Conservation (phyloP, 2,888 invertebrate species). For the Drosophila neutralis region DNA sequence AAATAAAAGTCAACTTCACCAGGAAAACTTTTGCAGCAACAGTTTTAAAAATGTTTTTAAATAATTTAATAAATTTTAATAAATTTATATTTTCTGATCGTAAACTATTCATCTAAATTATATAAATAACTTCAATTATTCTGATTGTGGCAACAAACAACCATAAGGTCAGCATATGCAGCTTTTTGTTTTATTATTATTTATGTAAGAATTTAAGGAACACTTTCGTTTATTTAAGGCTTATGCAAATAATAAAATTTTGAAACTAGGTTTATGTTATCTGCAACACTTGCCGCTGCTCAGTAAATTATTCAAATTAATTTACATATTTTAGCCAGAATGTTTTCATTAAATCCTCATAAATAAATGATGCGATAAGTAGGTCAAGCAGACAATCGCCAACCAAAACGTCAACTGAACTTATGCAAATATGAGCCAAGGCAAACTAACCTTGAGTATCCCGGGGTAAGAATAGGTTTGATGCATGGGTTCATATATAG, state of each 20-base stretch:
- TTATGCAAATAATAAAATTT: not conserved
- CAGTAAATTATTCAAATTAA: conserved; percentile 61
- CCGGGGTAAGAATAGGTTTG: not conserved
- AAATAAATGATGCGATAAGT: conserved; percentile 61
- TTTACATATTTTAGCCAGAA: conserved; percentile 51
- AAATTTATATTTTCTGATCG: conserved; percentile 5
- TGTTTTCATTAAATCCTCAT: conserved; percentile 56
- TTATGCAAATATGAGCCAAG: conserved; percentile 49
- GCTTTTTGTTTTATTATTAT: not conserved
- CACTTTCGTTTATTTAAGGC: not conserved
- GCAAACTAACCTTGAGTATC: conserved; percentile 42
- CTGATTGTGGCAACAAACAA: not conserved
- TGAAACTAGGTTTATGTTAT: conserved; percentile 3
- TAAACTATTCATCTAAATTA: conserved; percentile 26
- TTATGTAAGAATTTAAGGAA: conserved; percentile 9
- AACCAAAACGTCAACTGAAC: conserved; percentile 40
- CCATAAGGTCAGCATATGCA: not conserved
- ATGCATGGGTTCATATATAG: conserved; percentile 21
- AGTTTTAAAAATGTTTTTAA: not conserved
- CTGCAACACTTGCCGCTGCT: not conserved
- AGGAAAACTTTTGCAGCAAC: not conserved
- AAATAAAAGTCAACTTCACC: not conserved
- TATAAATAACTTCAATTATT: conserved; percentile 18
- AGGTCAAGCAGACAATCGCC: conserved; percentile 47
- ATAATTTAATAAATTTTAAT: not conserved